A percentile compares a stretch with the other conserved stretches of the same genome.
Evolutionary conservation across 2,888 invertebrate species (phyloP).

Genomic region (Eupithecia abbreviata): DNA sequence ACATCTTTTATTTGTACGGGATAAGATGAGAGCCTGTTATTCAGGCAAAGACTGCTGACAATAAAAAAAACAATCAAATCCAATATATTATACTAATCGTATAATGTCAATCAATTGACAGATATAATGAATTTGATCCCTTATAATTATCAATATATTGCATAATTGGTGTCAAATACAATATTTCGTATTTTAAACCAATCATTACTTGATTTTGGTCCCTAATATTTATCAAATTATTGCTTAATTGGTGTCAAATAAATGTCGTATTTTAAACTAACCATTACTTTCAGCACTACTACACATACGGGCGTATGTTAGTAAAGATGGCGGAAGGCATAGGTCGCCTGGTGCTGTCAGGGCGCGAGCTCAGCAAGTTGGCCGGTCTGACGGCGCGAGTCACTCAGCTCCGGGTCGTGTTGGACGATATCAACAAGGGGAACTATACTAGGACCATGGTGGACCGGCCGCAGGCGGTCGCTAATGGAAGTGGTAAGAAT

Average conservation of each 20-base stretch:
- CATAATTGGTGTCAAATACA: too few relatives aligned
- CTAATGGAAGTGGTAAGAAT: constrained; percentile 55
- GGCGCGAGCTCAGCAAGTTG: constrained; percentile 95
- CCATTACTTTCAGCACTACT: constrained; percentile 88
- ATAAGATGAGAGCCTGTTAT: too few relatives aligned
- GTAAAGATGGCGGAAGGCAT: constrained; percentile 98
- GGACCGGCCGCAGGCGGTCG: constrained; percentile 51
- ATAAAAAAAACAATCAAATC: too few relatives aligned
- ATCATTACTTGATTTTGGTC: too few relatives aligned
- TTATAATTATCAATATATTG: too few relatives aligned
- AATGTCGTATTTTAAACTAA: background rate
- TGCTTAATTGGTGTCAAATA: background rate
- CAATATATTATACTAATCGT: too few relatives aligned
- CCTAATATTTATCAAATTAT: too few relatives aligned
- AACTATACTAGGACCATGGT: constrained; percentile 86
- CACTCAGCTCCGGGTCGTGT: constrained; percentile 92
- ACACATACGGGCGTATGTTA: constrained; percentile 98
- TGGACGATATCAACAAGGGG: constrained; percentile 92
- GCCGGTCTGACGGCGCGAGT: constrained; percentile 98
- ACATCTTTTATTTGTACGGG: too few relatives aligned
- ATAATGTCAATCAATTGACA: too few relatives aligned
- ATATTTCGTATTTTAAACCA: too few relatives aligned
- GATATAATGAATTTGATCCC: too few relatives aligned
- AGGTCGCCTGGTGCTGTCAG: constrained; percentile 96
- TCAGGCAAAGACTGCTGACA: too few relatives aligned